phyloP scores from a whole-genome alignment of 1,140 invertebrate species.

The Danaus melanippus region DNA sequence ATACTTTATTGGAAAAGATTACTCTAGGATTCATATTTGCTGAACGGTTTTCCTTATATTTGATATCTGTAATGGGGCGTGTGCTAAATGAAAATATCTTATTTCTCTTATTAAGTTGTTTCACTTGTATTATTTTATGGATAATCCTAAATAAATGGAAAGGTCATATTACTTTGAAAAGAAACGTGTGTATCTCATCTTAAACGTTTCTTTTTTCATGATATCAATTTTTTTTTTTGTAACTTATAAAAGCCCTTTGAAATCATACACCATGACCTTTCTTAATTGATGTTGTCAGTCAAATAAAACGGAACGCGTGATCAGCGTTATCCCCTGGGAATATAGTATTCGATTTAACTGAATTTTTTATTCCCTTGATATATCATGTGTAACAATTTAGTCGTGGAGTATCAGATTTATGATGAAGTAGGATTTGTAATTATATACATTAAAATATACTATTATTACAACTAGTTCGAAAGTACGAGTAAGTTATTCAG shows the following conservation, averaged over 20 bases:
- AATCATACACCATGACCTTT: constrained; percentile 52
- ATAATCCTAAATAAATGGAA: constrained; percentile 1
- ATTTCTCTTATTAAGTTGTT: too few species aligned
- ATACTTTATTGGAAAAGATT: constrained; percentile 22
- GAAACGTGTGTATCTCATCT: too few species aligned
- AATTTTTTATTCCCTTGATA: constrained; percentile 24
- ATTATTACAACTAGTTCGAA: too few species aligned
- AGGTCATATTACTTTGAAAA: too few species aligned
- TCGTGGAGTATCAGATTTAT: background rate
- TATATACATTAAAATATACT: too few species aligned
- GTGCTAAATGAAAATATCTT: constrained; percentile 2
- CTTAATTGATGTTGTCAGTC: constrained; percentile 66
- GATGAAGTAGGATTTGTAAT: too few species aligned
- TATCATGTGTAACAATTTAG: constrained; percentile 7
- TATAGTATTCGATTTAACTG: constrained; percentile 35
- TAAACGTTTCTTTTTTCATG: too few species aligned
- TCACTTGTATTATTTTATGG: background rate
- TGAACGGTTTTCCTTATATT: constrained; percentile 6
- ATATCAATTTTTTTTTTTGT: constrained; percentile 8
- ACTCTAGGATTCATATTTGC: constrained; percentile 12
- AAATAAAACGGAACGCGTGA: constrained; percentile 41
- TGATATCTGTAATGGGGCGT: constrained; percentile 8
- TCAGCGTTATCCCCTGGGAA: constrained; percentile 46
- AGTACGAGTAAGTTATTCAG: too few species aligned
- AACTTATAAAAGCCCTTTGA: constrained; percentile 42